Conservation (phyloP, 2,888 invertebrate genomes). For the Caenorhabditis macrosperma region DNA sequence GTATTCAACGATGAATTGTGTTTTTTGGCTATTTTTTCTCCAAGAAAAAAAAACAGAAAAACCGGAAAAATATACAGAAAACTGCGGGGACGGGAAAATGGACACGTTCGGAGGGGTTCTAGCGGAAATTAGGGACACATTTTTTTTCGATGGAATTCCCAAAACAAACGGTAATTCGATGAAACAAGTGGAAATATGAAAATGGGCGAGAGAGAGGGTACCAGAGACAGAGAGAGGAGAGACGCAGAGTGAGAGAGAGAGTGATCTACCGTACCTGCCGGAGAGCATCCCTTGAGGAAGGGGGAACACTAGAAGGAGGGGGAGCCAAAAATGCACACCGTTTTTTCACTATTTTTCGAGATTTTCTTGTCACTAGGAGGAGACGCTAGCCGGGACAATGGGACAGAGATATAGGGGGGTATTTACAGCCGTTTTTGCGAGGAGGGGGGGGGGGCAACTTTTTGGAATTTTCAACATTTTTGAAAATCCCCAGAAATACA, state of each 20-base stretch:
- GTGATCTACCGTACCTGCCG: slow-evolving; percentile 41
- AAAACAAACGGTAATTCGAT: no score
- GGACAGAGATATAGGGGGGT: no score
- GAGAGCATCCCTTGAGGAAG: no score
- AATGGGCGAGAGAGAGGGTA: neutral
- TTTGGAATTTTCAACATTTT: no score
- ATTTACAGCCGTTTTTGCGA: slow-evolving; percentile 9
- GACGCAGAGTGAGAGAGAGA: neutral
- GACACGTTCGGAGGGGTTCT: no score
- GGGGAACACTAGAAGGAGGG: slow-evolving; percentile 22
- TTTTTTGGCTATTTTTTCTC: neutral
- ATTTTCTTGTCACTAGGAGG: slow-evolving; percentile 10
- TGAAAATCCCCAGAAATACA: no score
- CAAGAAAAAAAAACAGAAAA: slow-evolving; percentile 1
- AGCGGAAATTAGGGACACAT: no score
- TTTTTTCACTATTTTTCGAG: neutral
- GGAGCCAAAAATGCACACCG: neutral
- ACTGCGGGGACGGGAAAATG: no score
- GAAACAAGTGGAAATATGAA: neutral
- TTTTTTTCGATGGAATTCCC: no score
- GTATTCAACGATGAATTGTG: neutral
- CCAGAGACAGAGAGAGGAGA: slow-evolving; percentile 23
- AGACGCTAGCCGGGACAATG: no score
- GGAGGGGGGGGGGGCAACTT: no score
- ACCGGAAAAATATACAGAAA: neutral